Percentiles rank a stretch among this genome's conserved stretches.
Conservation (phyloP, 2,113 vertebrate species). For the Tauraco erythrolophus region DNA sequence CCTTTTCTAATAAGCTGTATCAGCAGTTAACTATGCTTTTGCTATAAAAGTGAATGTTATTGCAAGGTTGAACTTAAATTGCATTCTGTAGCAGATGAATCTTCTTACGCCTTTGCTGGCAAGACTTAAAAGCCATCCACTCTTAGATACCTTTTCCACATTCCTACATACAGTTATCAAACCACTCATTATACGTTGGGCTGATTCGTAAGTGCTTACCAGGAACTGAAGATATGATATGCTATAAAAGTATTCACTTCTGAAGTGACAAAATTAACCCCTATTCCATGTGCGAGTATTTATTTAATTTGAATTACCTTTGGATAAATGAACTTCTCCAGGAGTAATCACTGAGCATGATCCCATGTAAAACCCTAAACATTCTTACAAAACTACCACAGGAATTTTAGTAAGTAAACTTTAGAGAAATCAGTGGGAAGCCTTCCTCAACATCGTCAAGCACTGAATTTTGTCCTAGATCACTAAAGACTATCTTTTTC, state of each 20-base stretch:
- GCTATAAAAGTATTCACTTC: not conserved
- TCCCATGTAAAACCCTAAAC: not conserved
- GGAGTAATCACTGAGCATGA: not conserved
- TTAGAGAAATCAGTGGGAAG: not conserved
- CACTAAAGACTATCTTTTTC: not conserved
- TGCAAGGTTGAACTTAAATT: not conserved
- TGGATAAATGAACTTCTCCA: not conserved
- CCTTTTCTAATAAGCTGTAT: not conserved
- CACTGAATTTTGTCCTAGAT: not conserved
- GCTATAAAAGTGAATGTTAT: not conserved
- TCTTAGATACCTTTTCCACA: slow-evolving; percentile 3
- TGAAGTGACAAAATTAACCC: not conserved
- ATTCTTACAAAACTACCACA: not conserved
- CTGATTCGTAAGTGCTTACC: not conserved
- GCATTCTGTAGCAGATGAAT: not conserved
- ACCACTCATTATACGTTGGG: not conserved
- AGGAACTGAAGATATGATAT: not conserved
- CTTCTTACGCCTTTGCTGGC: not conserved
- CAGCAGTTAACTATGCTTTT: not conserved
- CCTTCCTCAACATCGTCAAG: not conserved
- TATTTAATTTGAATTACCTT: not conserved
- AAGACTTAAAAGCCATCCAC: slow-evolving; percentile 26
- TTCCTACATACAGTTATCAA: slow-evolving; percentile 5
- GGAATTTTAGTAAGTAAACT: not conserved
- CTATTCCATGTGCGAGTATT: not conserved